Evolutionary conservation across 2,797 vertebrate species (phyloP), one percentile per base, ranked within the genome.

Genomic region (Gallinago nigripennis): DNA sequence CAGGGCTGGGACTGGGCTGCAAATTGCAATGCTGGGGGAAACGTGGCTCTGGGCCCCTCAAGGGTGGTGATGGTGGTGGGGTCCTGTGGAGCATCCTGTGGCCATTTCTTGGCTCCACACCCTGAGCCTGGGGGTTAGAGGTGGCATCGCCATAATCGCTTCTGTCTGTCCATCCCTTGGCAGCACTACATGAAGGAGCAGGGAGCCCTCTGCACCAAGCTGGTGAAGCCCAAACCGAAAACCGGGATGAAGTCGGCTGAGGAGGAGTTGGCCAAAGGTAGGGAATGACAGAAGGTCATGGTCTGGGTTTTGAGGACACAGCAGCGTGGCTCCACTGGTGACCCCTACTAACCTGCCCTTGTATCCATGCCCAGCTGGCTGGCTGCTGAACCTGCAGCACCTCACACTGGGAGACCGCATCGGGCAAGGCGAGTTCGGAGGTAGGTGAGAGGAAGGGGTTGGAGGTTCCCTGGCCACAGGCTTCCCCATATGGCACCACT

Each of bases 381-480:
- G 99, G 99, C 82, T 99, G 81, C 96, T 99, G 91, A 98, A 99
- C 95, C 98, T 99, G 65, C 94, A 98, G 16, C 98, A 98, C 78
- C 98, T 99, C 81, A 98, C 96, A 0, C 78, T 99, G 78, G 98
- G 99, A 71, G 97, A 98, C 8, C 97, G 91, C 88, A 99, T 99
- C 0, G 99, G 99, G 94, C 98, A 99, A 79, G 99, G 99, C 6
- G 99, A 99, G 96, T 99, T 99, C 8, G 99, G 99, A 85, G 98
- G 99, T 99, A 88, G 97, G 98, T 77, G 48, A 69, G 37, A 41
- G n/a, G 39, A 12, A 5, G 63, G 28, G 9, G 12, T 16, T 46
- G 54, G 77, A 41, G 20, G 45, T 30, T 41, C 3, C 35, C 60
- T 43, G 57, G 24, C 14, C 4, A 0, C 0, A 3, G 39, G 1